Base-by-base conservation (phyloP, 2,113 vertebrate genomes). In the Myotis yumanensis region DNA sequence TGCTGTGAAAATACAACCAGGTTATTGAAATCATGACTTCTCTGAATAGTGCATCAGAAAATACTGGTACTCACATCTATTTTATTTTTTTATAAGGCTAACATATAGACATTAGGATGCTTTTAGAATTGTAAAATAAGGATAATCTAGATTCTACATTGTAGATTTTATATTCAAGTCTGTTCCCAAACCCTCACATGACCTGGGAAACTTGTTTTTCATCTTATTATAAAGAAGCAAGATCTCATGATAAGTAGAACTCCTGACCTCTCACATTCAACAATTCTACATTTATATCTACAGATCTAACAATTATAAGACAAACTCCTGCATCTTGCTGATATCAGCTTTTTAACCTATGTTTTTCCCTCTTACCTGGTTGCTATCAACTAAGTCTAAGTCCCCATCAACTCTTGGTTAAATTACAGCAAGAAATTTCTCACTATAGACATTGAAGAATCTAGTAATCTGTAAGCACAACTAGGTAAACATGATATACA, bases 1-100 rank as follows among this genome's bases (percentile, higher is more conserved):
- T 90, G 71, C 25, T 88, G 28, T 68, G 40, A 95, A 96, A 96
- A 84, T 32, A 92, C 15, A 23, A 3, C 3, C 28, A 92, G 80
- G 91, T 75, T 93, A 86, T 54, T 79, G 86, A 94, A 83, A 82
- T 94, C 1, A 46, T 80, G 59, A 83, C 66, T 96, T 85, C 14
- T 23, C 30, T 1, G 1, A 77, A n/a, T 4, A 59, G 6, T 73
- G 5, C 57, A 64, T 69, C 82, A 86, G 79, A 37, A 94, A 80
- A 85, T 22, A 35, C 17, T 80, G 77, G 85, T 18, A 35, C 17
- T 80, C 59, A 46, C 22, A 4, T 89, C 54, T 76, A 71, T 48
- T 52, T 76, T 40, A 88, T 23, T 68, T 9, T 9, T 85, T 91
- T 52, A 28, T 71, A 84, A 71, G 7, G 7, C 15, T 90, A 81